phyloP scores from a whole-genome alignment of 2,113 vertebrate species.

The Calidris pygmaea region DNA sequence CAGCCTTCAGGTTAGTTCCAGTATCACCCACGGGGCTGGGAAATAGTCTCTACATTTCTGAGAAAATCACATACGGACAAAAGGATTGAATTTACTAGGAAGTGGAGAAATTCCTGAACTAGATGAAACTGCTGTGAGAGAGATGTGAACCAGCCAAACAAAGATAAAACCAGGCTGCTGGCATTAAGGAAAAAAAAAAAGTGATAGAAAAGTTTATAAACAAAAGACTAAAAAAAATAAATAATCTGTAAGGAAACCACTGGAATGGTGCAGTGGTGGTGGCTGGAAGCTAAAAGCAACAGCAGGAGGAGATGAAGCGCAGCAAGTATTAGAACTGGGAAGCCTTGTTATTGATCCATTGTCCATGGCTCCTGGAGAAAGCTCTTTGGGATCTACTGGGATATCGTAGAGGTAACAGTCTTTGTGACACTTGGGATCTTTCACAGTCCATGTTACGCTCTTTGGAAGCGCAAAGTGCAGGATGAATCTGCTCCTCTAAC shows the following conservation, averaged over 20 bases:
- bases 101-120: not conserved
- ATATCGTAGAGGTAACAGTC: no score
- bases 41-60: not conserved
- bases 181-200: not conserved
- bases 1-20: not conserved
- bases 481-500: not conserved
- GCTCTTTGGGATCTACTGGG: not conserved
- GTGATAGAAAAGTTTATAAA: not conserved
- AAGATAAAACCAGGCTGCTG: not conserved
- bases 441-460: not conserved
- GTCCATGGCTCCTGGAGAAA: not conserved
- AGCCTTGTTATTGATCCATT: not conserved
- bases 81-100: not conserved
- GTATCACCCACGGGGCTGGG: not conserved
- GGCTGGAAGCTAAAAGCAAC: not conserved
- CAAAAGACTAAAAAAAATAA: not conserved
- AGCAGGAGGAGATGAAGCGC: not conserved
- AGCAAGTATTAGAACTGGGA: not conserved
- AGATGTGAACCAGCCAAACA: not conserved
- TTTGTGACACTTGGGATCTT: not conserved
- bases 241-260: not conserved
- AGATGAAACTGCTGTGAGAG: not conserved
- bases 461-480: not conserved
- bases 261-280: not conserved
- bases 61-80: not conserved